Conservation (phyloP, 2,797 vertebrate genomes). For the Tokudaia muenninki region DNA sequence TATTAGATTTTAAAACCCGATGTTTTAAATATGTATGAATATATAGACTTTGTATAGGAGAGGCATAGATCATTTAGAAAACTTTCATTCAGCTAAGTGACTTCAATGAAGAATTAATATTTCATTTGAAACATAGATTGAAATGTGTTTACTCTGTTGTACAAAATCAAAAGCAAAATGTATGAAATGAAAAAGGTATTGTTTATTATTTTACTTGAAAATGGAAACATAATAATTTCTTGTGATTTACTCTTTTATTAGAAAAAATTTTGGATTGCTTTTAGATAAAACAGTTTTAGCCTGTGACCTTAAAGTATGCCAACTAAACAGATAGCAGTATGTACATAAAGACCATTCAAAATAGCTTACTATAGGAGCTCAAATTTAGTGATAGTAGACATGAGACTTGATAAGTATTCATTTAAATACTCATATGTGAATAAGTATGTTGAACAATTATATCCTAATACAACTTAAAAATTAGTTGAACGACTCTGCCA, state of each 20-base stretch:
- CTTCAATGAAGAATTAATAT: slow-evolving; percentile 66
- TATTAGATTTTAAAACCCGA: slow-evolving; percentile 79
- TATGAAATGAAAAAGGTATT: slow-evolving; percentile 48
- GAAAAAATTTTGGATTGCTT: slow-evolving; percentile 48
- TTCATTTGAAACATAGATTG: slow-evolving; percentile 66
- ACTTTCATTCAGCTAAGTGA: slow-evolving; percentile 72
- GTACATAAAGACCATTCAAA: not conserved
- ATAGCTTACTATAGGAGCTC: not conserved
- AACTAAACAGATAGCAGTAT: not conserved
- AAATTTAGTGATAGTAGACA: not conserved
- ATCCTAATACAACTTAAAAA: not conserved
- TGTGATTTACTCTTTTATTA: slow-evolving; percentile 47
- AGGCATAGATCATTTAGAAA: slow-evolving; percentile 76
- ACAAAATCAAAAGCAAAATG: slow-evolving; percentile 57
- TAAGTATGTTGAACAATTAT: not conserved
- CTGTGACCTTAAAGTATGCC: not conserved
- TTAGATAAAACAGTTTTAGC: slow-evolving; percentile 11
- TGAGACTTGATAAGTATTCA: not conserved
- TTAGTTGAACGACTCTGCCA: no score
- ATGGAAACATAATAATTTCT: not conserved
- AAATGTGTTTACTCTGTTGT: slow-evolving; percentile 67
- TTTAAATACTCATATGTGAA: slow-evolving; percentile 39
- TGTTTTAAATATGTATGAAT: slow-evolving; percentile 84
- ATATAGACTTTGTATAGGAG: slow-evolving; percentile 40
- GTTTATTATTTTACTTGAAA: not conserved